Evolutionary conservation across 2,797 vertebrate genomes (phyloP).

Genomic region (Arrhamphus sclerolepis): DNA sequence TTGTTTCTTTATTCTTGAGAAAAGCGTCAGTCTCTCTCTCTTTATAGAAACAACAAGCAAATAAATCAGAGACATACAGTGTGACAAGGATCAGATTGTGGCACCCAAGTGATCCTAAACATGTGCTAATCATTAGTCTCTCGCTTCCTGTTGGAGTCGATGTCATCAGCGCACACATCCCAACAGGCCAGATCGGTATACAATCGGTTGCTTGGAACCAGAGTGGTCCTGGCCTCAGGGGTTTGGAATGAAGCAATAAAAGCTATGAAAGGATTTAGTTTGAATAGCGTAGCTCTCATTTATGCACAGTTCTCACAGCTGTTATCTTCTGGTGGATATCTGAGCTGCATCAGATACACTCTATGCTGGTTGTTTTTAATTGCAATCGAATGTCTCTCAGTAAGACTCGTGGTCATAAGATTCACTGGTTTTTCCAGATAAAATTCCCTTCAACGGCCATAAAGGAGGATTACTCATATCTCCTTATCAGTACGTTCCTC

Average conservation of each 20-base stretch:
- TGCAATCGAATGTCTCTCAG: constrained; percentile 32
- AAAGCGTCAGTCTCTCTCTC: constrained; percentile 49
- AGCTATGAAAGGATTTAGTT: constrained; percentile 56
- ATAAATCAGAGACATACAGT: constrained; percentile 77
- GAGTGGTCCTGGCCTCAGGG: constrained; percentile 51
- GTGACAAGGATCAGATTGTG: constrained; percentile 73
- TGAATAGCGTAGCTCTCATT: constrained; percentile 29
- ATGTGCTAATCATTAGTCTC: constrained; percentile 82
- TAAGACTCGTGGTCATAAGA: constrained; percentile 19
- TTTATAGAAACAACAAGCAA: constrained; percentile 69
- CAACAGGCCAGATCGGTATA: constrained; percentile 56
- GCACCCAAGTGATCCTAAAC: constrained; percentile 74
- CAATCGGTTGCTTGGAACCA: constrained; percentile 59
- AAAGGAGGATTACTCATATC: constrained; percentile 32
- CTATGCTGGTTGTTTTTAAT: constrained; percentile 22
- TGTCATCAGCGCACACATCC: constrained; percentile 74
- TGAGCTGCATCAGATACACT: constrained; percentile 23
- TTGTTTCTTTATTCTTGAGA: constrained; percentile 38
- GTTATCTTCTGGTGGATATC: constrained; percentile 32
- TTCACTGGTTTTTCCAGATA: constrained; percentile 24
- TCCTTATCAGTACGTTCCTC: constrained; percentile 46
- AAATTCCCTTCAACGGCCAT: constrained; percentile 20
- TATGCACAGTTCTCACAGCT: constrained; percentile 24
- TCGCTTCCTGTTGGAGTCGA: constrained; percentile 80
- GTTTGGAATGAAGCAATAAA: constrained; percentile 58